These are phyloP conservation scores for Agonopterix heracliana DNA, from an alignment of 2,888 invertebrate species.

Conservation along the genomic window DNA sequence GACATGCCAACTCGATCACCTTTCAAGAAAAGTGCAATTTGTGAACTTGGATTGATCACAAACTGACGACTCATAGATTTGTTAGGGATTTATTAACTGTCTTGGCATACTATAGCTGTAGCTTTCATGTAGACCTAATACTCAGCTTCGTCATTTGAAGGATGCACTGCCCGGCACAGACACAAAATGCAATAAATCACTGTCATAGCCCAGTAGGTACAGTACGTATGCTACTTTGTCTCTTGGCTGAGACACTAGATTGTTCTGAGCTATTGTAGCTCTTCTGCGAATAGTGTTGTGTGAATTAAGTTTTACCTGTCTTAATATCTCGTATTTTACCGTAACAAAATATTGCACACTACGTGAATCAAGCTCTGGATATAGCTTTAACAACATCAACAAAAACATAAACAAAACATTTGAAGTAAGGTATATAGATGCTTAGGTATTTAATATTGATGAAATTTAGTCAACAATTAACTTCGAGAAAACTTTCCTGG, in stretches of 20 bases:
- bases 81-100: conserved; percentile 18
- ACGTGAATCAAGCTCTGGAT: too few species aligned
- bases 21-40: conserved; percentile 39
- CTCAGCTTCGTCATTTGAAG: conserved; percentile 34
- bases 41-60: conserved; percentile 24
- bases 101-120: conserved; percentile 2
- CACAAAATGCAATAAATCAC: conserved; percentile 49
- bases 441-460: neutral
- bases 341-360: too few species aligned
- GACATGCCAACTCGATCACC: conserved; percentile 36
- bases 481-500: too few species aligned
- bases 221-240: conserved; percentile 35
- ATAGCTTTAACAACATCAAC: conserved; percentile 2
- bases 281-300: neutral
- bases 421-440: neutral
- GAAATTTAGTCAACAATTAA: too few species aligned
- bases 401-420: conserved; percentile 29
- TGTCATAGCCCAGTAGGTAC: conserved; percentile 35
- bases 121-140: conserved; percentile 21
- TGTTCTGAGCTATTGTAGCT: conserved; percentile 12
- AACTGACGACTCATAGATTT: conserved; percentile 11
- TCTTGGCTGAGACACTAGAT: conserved; percentile 31
- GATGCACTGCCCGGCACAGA: conserved; percentile 35
- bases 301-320: neutral
- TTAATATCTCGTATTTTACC: too few species aligned